Conservation (phyloP, 1,140 invertebrate species). For the Bombus haemorrhoidalis region DNA sequence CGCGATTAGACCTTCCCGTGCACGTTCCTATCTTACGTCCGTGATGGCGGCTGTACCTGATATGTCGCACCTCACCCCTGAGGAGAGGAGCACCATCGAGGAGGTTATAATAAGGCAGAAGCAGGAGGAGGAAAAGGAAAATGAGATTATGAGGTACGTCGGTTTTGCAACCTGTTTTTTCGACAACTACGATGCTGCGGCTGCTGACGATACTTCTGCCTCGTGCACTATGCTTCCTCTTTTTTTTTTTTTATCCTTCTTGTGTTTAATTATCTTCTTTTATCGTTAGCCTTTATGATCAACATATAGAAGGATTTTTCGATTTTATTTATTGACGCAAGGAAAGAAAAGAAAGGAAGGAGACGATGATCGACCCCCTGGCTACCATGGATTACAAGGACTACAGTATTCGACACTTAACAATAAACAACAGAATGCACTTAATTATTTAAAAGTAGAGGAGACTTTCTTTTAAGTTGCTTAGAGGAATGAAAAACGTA, state of each 20-base stretch:
- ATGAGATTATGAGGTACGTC: slow-evolving; percentile 94
- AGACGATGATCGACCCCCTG: background rate
- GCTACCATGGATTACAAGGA: background rate
- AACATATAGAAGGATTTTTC: too few species aligned
- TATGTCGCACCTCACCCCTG: slow-evolving; percentile 98
- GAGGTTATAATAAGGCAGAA: slow-evolving; percentile 97
- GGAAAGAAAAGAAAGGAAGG: too few species aligned
- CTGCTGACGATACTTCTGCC: background rate
- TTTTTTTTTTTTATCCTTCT: background rate
- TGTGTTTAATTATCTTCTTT: too few species aligned
- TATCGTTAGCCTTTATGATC: too few species aligned
- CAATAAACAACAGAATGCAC: background rate
- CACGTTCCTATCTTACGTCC: slow-evolving; percentile 62
- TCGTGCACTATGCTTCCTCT: background rate
- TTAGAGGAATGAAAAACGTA: background rate
- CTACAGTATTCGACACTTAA: background rate
- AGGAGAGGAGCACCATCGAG: slow-evolving; percentile 98
- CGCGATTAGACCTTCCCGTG: slow-evolving; percentile 54
- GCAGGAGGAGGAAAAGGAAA: slow-evolving; percentile 97
- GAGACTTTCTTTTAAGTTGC: background rate
- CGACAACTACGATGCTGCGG: background rate
- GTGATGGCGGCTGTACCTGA: slow-evolving; percentile 94
- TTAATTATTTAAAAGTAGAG: background rate
- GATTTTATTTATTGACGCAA: too few species aligned
- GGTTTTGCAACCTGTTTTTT: background rate